phyloP scores from a whole-genome alignment of 2,113 vertebrate species.

The Naja naja region DNA sequence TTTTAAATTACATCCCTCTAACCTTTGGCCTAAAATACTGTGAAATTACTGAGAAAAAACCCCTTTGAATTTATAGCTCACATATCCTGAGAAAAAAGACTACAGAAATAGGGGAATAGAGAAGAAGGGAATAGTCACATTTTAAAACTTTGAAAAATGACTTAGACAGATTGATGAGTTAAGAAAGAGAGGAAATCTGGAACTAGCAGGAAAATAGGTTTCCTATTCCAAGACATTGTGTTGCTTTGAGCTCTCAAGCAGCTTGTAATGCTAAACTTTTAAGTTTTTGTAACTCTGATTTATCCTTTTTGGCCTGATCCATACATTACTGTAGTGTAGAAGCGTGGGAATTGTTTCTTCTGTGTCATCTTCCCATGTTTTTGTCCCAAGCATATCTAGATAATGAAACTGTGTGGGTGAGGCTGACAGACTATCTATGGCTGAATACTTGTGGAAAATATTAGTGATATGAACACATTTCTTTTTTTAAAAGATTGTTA shows the following conservation, averaged over 20 bases:
- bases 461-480: neutral
- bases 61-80: conserved; percentile 54
- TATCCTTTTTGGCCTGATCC: neutral
- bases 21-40: conserved; percentile 46
- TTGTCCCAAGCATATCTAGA: neutral
- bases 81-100: conserved; percentile 63
- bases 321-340: neutral
- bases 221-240: neutral
- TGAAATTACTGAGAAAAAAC: conserved; percentile 62
- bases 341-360: neutral
- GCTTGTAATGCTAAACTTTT: neutral
- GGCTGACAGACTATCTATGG: neutral
- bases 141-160: conserved; percentile 18
- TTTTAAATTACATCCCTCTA: conserved; percentile 36
- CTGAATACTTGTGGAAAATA: neutral
- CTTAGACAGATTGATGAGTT: neutral
- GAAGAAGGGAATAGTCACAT: conserved; percentile 25
- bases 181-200: conserved; percentile 3
- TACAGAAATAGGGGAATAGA: conserved; percentile 35
- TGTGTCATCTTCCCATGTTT: neutral
- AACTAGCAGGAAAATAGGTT: neutral
- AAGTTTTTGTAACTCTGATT: neutral
- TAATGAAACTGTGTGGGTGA: neutral
- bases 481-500: neutral
- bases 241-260: neutral